Base-by-base conservation (phyloP, 2,113 vertebrate genomes). In the Piaya cayana region DNA sequence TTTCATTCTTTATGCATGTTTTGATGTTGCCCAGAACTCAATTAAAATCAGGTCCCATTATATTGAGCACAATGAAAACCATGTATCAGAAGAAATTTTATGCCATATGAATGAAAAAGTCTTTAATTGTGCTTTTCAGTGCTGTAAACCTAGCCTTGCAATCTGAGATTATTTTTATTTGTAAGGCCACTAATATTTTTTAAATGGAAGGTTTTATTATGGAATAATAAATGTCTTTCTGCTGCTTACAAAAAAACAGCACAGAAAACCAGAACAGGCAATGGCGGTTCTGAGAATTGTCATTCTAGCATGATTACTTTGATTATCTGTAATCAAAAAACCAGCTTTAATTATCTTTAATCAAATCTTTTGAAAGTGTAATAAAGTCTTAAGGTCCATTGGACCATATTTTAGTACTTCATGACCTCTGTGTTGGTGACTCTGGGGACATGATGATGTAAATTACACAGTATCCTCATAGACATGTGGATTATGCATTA, bases 1-100 rank as follows among this genome's bases (percentile, higher is more conserved):
- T 92, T 95, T 92, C 7, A 67, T 56, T 81, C 75, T 90, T 55
- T 77, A 89, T 80, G 36, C 55, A 55, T 75, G 27, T 67, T 96
- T 77, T 32, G 55, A 76, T 88, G 86, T 58, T 90, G 72, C 37
- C 64, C 47, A 90, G 72, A 83, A 88, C 16, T 63, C 80, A 91
- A 86, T 92, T 94, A 95, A 95, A 95, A 96, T 97, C 86, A 95
- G 42, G 23, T 17, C 23, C 14, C 45, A 92, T 95, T 92, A 95
- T 95, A 75, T 13, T 55, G 18, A 92, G n/a, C 25, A 94, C 80
- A 95, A 95, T 90, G 53, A 75, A 86, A 94, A 64, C 26, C 26
- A 62, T 39, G 3, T 75, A 92, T 83, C 80, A 68, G 69, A 83
- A 53, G 11, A 88, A 93, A 92, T 39, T 47, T 90, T 75, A 26